These are phyloP conservation scores for Ascaphus truei DNA, from an alignment of 2,113 vertebrate genomes.

Conservation along the genomic window DNA sequence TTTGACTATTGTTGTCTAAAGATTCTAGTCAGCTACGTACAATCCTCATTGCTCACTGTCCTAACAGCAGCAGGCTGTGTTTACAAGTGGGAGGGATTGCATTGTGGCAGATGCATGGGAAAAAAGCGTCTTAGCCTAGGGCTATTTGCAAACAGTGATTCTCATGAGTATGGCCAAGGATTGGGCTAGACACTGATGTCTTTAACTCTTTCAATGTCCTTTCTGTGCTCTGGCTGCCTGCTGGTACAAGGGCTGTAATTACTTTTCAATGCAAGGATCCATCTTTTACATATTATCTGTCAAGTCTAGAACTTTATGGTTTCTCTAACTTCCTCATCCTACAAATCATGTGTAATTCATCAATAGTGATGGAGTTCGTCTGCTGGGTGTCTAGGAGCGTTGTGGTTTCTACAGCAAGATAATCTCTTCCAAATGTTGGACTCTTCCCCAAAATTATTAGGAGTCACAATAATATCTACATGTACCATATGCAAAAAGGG, in stretches of 20 bases:
- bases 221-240: slow-evolving; percentile 49
- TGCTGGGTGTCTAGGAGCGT: no score
- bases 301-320: not conserved
- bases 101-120: slow-evolving; percentile 42
- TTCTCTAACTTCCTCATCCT: not conserved
- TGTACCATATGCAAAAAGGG: no score
- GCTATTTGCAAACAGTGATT: slow-evolving; percentile 41
- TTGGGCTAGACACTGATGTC: slow-evolving; percentile 50
- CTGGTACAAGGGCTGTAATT: slow-evolving; percentile 1
- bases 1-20: no score
- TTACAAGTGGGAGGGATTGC: not conserved
- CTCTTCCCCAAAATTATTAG: no score
- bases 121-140: slow-evolving; percentile 47
- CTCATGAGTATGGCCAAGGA: slow-evolving; percentile 47
- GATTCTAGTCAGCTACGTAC: no score
- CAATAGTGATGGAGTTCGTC: no score
- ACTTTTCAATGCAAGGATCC: not conserved
- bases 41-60: not conserved
- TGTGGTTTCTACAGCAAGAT: not conserved
- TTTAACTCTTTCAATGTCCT: slow-evolving; percentile 43
- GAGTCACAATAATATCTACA: no score
- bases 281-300: not conserved
- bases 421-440: not conserved
- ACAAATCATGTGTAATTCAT: no score
- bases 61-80: not conserved